These are phyloP conservation scores for Chlorops oryzae DNA, from an alignment of 1,140 invertebrate species.

Conservation along the genomic window DNA sequence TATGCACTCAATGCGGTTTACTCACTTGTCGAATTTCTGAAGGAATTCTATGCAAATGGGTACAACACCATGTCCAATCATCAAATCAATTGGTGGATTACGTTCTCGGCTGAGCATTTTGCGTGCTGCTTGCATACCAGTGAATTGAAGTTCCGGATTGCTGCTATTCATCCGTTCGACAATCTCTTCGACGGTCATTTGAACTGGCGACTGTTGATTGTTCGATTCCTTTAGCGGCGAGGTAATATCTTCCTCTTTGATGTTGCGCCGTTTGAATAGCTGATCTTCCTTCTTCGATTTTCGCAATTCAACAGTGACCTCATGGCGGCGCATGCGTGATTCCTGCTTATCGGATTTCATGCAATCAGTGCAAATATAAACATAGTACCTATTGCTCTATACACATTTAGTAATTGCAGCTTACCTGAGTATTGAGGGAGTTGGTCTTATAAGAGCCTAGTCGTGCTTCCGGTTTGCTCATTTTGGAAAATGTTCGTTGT, in stretches of 20 bases:
- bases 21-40: slow-evolving; percentile 62
- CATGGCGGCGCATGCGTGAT: slow-evolving; percentile 77
- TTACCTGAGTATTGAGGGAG: slow-evolving; percentile 35
- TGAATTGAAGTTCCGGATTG: slow-evolving; percentile 58
- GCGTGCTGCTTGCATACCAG: slow-evolving; percentile 69
- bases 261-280: slow-evolving; percentile 87
- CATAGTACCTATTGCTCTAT: too few species aligned
- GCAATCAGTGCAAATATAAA: too few species aligned
- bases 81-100: slow-evolving; percentile 88
- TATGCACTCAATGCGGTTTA: too few species aligned
- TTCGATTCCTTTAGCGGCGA: slow-evolving; percentile 55
- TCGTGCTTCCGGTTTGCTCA: slow-evolving; percentile 37
- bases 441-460: slow-evolving; percentile 40
- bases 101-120: slow-evolving; percentile 87
- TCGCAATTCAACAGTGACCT: slow-evolving; percentile 81
- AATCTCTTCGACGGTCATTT: slow-evolving; percentile 57
- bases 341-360: too few species aligned
- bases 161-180: slow-evolving; percentile 58
- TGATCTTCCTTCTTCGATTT: slow-evolving; percentile 94
- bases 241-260: slow-evolving; percentile 55
- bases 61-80: slow-evolving; percentile 83
- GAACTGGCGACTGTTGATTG: slow-evolving; percentile 44
- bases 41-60: slow-evolving; percentile 79
- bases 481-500: too few species aligned
- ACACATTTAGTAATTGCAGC: too few species aligned